Percentiles rank a stretch among this genome's conserved stretches.
Evolutionary conservation across 1,140 invertebrate genomes (phyloP).

Genomic region (Drosophila sproati): DNA sequence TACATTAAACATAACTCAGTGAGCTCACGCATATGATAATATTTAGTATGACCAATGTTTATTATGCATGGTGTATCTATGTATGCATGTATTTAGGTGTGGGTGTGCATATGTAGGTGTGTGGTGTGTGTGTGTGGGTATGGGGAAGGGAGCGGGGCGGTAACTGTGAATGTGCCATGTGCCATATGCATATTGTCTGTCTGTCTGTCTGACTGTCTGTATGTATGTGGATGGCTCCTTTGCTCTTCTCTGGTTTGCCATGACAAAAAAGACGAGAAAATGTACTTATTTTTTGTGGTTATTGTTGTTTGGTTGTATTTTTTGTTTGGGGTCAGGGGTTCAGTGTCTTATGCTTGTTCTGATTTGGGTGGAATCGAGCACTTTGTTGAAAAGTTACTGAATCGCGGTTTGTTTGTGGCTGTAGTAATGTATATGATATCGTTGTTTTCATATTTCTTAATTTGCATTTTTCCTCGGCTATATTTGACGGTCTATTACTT

Average conservation of each 20-base stretch:
- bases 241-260: conserved; percentile 42
- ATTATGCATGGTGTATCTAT: conserved; percentile 39
- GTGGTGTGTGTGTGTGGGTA: conserved; percentile 13
- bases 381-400: conserved; percentile 25
- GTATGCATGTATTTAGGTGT: conserved; percentile 29
- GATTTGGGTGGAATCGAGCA: conserved; percentile 50
- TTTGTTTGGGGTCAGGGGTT: conserved; percentile 42
- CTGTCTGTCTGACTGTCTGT: no score
- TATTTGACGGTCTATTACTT: conserved; percentile 5
- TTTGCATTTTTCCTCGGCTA: conserved; percentile 12
- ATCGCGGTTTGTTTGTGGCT: conserved; percentile 31
- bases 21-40: conserved; percentile 68
- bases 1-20: conserved; percentile 75
- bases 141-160: conserved; percentile 1
- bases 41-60: conserved; percentile 52
- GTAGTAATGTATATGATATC: conserved; percentile 23
- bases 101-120: conserved; percentile 4
- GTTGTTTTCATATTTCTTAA: conserved; percentile 58
- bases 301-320: conserved; percentile 49
- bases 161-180: conserved; percentile 32
- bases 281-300: conserved; percentile 54
- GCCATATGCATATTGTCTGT: conserved; percentile 4
- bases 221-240: conserved; percentile 35
- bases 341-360: conserved; percentile 76
- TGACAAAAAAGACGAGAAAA: conserved; percentile 61